Conservation (phyloP, 2,797 vertebrate genomes). For the Peromyscus attwateri region DNA sequence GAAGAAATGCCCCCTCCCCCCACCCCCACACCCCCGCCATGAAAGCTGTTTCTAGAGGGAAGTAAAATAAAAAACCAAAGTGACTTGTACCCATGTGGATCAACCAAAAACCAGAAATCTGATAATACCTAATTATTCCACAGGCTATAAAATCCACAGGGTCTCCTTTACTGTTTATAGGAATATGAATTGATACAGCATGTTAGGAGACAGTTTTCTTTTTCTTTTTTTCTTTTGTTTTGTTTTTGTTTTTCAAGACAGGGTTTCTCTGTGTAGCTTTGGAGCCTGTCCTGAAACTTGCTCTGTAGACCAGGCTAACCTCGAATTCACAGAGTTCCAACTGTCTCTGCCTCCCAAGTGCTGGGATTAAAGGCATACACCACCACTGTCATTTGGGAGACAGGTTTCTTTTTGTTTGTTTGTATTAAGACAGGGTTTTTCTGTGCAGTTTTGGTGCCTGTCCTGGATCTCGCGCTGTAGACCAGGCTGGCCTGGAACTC, state of each 20-base stretch:
- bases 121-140: not conserved
- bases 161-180: not conserved
- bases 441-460: not conserved
- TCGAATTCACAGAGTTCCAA: too few species aligned
- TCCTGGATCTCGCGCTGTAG: not conserved
- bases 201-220: not conserved
- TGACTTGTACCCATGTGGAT: not conserved
- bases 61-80: conserved; percentile 46
- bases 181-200: not conserved
- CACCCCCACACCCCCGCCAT: too few species aligned
- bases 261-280: not conserved
- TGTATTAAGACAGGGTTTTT: not conserved
- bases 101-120: conserved; percentile 36
- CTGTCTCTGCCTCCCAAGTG: too few species aligned
- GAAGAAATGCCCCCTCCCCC: not conserved
- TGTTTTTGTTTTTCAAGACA: too few species aligned
- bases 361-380: too few species aligned
- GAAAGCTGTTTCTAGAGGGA: conserved; percentile 8
- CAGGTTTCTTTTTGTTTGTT: too few species aligned
- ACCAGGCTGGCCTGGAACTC: rapidly evolving
- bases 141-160: not conserved
- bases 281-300: not conserved
- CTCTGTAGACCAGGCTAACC: not conserved
- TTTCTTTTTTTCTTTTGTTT: too few species aligned
- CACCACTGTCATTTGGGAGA: too few species aligned